A percentile compares a stretch with the other conserved stretches of the same genome.
These are phyloP conservation scores for Opisthograptis luteolata DNA, from an alignment of 2,888 invertebrate genomes.

Conservation along the genomic window DNA sequence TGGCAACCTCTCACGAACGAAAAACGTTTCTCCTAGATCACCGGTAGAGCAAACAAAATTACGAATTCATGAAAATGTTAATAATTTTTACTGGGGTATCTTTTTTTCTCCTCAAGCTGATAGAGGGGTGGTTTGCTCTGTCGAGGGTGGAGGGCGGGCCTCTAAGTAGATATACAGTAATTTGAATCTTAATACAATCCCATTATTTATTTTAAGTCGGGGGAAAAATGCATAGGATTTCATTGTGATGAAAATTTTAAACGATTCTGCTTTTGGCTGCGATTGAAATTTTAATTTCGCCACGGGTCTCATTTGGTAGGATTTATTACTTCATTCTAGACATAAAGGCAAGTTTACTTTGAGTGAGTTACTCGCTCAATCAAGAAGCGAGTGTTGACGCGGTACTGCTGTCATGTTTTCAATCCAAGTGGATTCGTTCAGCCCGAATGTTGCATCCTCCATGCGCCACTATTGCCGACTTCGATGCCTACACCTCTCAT, in stretches of 20 bases:
- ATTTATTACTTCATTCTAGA: conserved; percentile 33
- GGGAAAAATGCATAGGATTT: conserved; percentile 64
- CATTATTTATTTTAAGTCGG: conserved; percentile 76
- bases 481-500: too few relatives aligned
- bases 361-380: too few relatives aligned
- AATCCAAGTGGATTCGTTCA: too few relatives aligned
- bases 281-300: conserved; percentile 55
- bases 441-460: too few relatives aligned
- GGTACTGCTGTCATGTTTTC: too few relatives aligned
- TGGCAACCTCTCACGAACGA: conserved; percentile 42
- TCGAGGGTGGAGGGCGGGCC: conserved; percentile 53
- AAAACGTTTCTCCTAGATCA: conserved; percentile 50
- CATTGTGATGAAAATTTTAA: conserved; percentile 57
- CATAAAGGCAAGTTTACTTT: too few relatives aligned
- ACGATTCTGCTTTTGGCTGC: conserved; percentile 44
- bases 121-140: conserved; percentile 65
- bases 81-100: conserved; percentile 66
- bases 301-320: conserved; percentile 39
- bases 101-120: conserved; percentile 50
- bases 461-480: too few relatives aligned
- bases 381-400: too few relatives aligned
- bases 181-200: conserved; percentile 75
- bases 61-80: conserved; percentile 72
- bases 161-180: conserved; percentile 72
- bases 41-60: conserved; percentile 58